Base-by-base conservation (phyloP, 1,140 invertebrate genomes). In the Formica selysi region DNA sequence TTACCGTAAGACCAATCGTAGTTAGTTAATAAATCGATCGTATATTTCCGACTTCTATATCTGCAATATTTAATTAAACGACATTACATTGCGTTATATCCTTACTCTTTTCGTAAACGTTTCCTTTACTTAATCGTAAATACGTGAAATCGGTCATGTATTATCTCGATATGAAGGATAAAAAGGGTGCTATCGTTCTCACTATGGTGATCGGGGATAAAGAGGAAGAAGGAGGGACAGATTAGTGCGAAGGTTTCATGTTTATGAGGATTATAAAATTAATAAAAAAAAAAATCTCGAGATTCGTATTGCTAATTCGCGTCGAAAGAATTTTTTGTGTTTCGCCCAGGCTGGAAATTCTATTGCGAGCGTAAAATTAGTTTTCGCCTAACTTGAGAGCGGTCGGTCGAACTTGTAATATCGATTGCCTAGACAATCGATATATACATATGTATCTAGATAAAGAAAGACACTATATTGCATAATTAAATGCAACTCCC, bases 61-160 rank as follows among this genome's bases (percentile, higher is more conserved):
- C 89, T 90, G 90, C 90, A 92, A 90, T 92, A 91, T 91, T 91
- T 91, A 91, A 93, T 93, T 92, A 93, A 83, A 94, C 93, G 93
- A 94, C 93, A 93, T 94, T 93, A 93, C 93, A 94, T 93, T 91
- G 91, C 92, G 92, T 94, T 51, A 94, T 94, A 92, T 90, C 92
- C 88, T 89, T 90, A 87, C 87, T 92, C 76, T 87, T 90, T 86
- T 92, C 91, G 86, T 93, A 92, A 87, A 89, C 88, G 87, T 86
- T 83, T 86, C 81, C 51, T 87, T 84, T 84, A 87, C 85, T 91
- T 91, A 90, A 88, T 88, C 73, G 67, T 90, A 83, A 88, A 76
- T 71, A 65, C 76, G 88, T 90, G 80, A 88, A 71, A 76, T 86
- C 62, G 86, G 70, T 85, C 54, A 62, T 88, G 70, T 88, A 71